Base-by-base conservation (phyloP, 2,113 vertebrate species). In the Chaetura pelagica region DNA sequence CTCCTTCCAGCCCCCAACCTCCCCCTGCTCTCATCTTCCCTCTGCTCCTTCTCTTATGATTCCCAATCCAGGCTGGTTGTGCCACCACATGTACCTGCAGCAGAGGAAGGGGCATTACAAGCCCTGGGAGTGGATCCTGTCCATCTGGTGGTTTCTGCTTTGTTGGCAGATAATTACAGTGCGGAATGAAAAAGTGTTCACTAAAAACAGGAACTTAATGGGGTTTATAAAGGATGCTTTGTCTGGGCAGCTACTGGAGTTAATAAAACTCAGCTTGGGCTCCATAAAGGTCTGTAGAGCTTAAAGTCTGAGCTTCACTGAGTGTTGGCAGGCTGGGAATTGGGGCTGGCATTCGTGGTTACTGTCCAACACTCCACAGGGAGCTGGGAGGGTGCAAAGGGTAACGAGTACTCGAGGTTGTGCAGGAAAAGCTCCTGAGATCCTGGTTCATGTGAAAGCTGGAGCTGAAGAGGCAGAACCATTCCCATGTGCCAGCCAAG, bases 161-260 rank as follows among this genome's bases (percentile, higher is more conserved):
- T 8, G 11, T 9, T 84, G 72, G 84, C 85, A 89, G 74, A 95
- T 78, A 91, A 95, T 96, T 92, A 44, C 17, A 84, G 34, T 9
- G 12, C 23, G 42, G 62, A 84, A 79, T 68, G 73, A 82, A 89
- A 68, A 94, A 32, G 46, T 46, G 58, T 85, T 76, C 81, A 62
- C 86, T 96, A 26, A 68, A 80, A 95, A 87, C 81, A 81, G 77
- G 78, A 87, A 62, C 52, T 48, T 63, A 62, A 86, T n/a, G 80
- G 69, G 32, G n/a, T 90, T 85, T 59, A 86, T 93, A 93, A 94
- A 92, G 72, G 82, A 19, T 58, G 77, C 93, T 95, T 95, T 96
- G 87, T 93, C 49, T 69, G 64, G 54, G 76, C 78, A 92, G 94
- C 67, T 69, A 27, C 51, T 72, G 58, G 87, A 72, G 59, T 87